Conservation (phyloP, 2,113 vertebrate species). For the Phylloscopus trochilus region DNA sequence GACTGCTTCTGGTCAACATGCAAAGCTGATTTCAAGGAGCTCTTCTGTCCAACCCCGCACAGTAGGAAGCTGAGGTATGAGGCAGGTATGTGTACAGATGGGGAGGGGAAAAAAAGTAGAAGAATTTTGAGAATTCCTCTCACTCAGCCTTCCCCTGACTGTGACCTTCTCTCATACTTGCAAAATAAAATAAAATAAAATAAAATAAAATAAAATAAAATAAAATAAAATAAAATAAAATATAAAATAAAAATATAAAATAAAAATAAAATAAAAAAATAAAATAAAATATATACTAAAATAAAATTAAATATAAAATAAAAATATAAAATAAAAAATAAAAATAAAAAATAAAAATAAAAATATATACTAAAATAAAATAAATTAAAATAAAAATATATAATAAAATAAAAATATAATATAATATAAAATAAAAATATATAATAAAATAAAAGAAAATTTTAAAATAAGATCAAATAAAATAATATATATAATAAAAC, state of each 20-base stretch:
- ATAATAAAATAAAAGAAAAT: not conserved
- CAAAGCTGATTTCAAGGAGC: not conserved
- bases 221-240: not conserved
- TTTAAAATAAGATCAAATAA: not conserved
- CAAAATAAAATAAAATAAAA: not conserved
- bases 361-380: not conserved
- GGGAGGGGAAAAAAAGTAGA: not conserved
- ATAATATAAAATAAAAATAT: no score
- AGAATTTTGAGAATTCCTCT: not conserved
- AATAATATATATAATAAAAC: no score
- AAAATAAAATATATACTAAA: no score
- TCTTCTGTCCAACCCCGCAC: not conserved
- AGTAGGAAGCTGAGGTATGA: not conserved
- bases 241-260: not conserved
- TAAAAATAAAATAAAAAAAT: not conserved
- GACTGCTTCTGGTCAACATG: not conserved
- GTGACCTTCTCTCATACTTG: not conserved
- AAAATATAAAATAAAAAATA: no score
- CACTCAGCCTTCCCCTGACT: not conserved
- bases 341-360: no score
- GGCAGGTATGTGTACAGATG: not conserved
- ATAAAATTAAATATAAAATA: no score
- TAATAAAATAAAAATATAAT: no score
- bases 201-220: not conserved
- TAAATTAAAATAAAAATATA: not conserved